Base-by-base conservation (phyloP, 2,797 vertebrate genomes). In the Sebastes diaconus region DNA sequence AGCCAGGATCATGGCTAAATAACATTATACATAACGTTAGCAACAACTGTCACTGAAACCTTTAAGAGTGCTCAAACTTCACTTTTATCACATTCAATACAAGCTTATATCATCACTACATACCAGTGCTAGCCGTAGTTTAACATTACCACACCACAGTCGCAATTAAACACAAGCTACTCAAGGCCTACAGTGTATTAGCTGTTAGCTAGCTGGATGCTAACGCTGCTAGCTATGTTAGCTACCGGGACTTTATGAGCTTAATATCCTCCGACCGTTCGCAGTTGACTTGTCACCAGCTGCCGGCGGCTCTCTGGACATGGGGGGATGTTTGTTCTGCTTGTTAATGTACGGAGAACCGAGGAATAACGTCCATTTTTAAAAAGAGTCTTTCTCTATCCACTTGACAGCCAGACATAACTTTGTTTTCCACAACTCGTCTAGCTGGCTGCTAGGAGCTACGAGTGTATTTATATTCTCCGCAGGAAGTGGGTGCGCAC, bases 341-440 rank as follows among this genome's bases (percentile, higher is more conserved):
- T 81, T 46, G 42, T 78, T 93, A 83, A 90, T 89, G 86, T 67
- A 75, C 57, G 54, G 67, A 77, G 71, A 84, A 18, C 7, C 36
- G 42, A 85, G 72, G 64, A 81, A 65, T 69, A 60, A 63, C 70
- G 79, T 90, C 90, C 90, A 87, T 88, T 39, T 68, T 80, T 55
- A 68, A 81, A 88, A 85, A 67, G 4, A 67, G 69, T n/a, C 57
- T 70, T 59, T 87, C 79, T 80, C 79, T 77, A 75, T 73, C 81
- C 84, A 80, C 87, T 70, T 82, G 85, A 90, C 63, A 74, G 54
- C 32, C 81, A 84, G 73, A 73, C 92, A 93, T 85, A 93, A 95
- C 92, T 95, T 95, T 71, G 94, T 95, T 71, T 89, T 80, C 77
- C 68, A 59, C 73, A 88, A 88, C 88, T 94, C 80, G 84, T 90